Evolutionary conservation across 2,888 invertebrate species (phyloP), one percentile per base, ranked within the genome.

Genomic region (Drosophila birchii): DNA sequence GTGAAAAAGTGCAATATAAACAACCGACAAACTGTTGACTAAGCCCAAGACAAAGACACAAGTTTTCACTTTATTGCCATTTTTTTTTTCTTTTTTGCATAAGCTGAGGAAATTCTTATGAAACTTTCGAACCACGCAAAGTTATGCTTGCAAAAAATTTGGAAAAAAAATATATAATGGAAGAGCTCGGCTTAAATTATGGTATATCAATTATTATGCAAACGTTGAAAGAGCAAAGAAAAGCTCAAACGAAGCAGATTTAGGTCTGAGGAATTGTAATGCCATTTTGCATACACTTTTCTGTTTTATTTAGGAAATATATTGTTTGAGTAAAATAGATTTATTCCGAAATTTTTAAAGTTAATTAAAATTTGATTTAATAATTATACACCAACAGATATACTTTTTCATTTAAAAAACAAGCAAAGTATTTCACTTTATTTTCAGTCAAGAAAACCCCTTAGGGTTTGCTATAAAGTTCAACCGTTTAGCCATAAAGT

Each of bases 111-210:
- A 76, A 75, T 76, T 75, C 75, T 80, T 81, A 69, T 69, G 68
- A 81, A 80, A 78, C 60, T 49, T 36, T 47, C n/a, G 26, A 12
- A 54, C 43, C 63, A 57, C 55, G 68, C 78, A 75, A 55, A 66
- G 80, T 64, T 76, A 39, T 53, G 75, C 74, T 77, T 80, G 75
- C 58, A 51, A 81, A 81, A 81, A 82, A 47, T 54, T 20, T 9
- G 39, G 0, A 57, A 51, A 47, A 51, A 0, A 64, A 53, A 45
- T 51, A 36, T 51, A 56, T 51, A 56, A 47, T 44, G 39, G 18
- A 43, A 55, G 55, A 66, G 56, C 54, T 12, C 0, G 45, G 39
- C 47, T 59, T 51, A 66, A 60, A 60, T 45, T 47, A 36, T 67
- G 56, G 44, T 74, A 57, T 75, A 76, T 64, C 66, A 75, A 79